phyloP scores from a whole-genome alignment of 2,888 invertebrate species.

The Platynereis dumerilii region DNA sequence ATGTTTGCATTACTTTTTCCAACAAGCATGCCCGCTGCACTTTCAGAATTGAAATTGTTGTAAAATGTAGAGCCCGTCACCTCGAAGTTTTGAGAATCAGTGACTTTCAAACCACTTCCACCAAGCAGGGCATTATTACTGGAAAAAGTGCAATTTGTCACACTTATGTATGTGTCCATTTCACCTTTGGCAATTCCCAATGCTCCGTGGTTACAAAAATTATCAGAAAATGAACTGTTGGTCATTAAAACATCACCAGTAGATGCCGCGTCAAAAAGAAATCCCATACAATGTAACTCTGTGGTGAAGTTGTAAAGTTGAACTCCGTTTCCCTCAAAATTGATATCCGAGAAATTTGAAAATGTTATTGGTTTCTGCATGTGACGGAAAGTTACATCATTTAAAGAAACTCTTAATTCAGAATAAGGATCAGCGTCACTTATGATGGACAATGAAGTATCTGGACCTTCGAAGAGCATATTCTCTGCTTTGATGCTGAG shows the following conservation, averaged over 20 bases:
- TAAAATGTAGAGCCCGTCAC: conserved; percentile 11
- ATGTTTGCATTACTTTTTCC: conserved; percentile 12
- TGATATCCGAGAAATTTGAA: neutral
- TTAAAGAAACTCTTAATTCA: neutral
- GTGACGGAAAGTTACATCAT: neutral
- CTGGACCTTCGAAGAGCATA: too few species aligned
- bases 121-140: conserved; percentile 8
- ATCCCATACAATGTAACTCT: neutral
- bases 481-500: too few species aligned
- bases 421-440: neutral
- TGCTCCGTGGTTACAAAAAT: neutral
- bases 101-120: conserved; percentile 13
- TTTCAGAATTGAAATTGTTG: conserved; percentile 20
- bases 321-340: neutral
- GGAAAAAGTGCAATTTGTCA: neutral
- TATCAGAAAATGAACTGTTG: neutral
- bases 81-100: neutral
- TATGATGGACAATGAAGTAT: too few species aligned
- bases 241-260: neutral
- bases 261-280: neutral
- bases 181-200: neutral
- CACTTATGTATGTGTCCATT: neutral
- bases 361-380: neutral
- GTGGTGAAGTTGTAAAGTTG: neutral
- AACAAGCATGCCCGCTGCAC: conserved; percentile 18